Percentiles rank a stretch among this genome's conserved stretches.
Evolutionary conservation across 2,888 invertebrate genomes (phyloP).

Genomic region (Hyalella azteca): DNA sequence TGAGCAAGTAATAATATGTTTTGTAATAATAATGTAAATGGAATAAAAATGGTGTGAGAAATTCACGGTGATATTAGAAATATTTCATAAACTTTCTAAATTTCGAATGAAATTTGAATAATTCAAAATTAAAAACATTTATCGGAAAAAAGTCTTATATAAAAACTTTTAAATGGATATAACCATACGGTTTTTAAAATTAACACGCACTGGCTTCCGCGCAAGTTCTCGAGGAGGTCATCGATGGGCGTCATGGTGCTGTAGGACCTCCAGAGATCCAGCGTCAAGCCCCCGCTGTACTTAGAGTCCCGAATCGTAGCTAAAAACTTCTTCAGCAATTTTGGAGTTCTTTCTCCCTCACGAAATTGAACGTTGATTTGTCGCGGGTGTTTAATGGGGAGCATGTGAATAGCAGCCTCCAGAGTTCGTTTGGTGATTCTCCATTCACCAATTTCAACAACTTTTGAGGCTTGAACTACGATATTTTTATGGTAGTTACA

Average conservation of each 20-base stretch:
- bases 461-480: not conserved
- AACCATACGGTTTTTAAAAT: no score
- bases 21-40: no score
- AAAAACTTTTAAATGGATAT: no score
- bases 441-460: conserved; percentile 21
- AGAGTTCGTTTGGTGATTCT: not conserved
- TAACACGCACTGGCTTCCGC: not conserved
- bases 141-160: no score
- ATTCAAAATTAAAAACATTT: no score
- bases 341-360: not conserved
- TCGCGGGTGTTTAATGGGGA: not conserved
- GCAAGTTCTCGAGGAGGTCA: not conserved
- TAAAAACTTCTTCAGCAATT: not conserved
- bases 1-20: no score
- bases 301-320: not conserved
- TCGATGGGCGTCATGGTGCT: not conserved
- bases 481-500: not conserved
- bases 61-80: no score
- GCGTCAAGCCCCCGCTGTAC: not conserved
- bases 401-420: not conserved
- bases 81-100: no score
- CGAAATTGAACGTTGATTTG: not conserved
- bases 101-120: no score
- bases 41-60: no score
- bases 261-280: not conserved